A percentile compares a stretch with the other conserved stretches of the same genome.
These are phyloP conservation scores for Hylia prasina DNA, from an alignment of 2,113 vertebrate species.

Conservation along the genomic window DNA sequence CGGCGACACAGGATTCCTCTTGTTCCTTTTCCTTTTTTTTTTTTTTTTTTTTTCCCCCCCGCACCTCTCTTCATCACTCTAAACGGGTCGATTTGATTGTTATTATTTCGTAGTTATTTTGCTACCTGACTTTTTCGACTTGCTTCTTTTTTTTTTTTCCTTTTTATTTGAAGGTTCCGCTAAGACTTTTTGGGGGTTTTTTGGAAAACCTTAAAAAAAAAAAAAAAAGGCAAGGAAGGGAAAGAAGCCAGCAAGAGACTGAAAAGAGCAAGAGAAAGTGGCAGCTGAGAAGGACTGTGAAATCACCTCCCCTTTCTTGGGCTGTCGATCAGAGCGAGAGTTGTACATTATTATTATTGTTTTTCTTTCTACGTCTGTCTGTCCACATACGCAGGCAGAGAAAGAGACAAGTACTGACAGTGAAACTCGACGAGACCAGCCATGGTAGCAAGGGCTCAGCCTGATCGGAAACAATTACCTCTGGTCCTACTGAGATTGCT, in stretches of 20 bases:
- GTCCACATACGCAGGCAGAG: background rate
- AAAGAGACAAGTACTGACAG: slow-evolving; percentile 11
- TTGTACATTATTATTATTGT: slow-evolving; percentile 66
- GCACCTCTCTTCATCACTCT: background rate
- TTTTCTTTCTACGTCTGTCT: background rate
- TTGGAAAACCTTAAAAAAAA: background rate
- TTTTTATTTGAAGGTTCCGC: slow-evolving; percentile 18
- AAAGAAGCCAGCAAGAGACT: slow-evolving; percentile 33
- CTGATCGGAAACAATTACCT: slow-evolving; percentile 90
- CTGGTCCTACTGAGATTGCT: slow-evolving; percentile 95
- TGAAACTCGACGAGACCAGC: slow-evolving; percentile 70
- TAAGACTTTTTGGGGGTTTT: background rate
- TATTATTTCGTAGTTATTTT: background rate
- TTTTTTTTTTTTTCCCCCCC: background rate
- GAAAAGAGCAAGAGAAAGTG: slow-evolving; percentile 54
- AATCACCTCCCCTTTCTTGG: slow-evolving; percentile 52
- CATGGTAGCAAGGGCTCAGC: slow-evolving; percentile 87
- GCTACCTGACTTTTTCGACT: slow-evolving; percentile 1
- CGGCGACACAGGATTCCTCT: background rate
- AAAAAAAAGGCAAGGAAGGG: background rate
- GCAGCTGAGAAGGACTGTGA: slow-evolving; percentile 56
- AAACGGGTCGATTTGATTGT: slow-evolving; percentile 21
- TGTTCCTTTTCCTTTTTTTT: background rate
- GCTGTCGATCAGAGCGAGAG: slow-evolving; percentile 54
- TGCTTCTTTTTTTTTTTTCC: background rate